A percentile compares a stretch with the other conserved stretches of the same genome.
phyloP scores from a whole-genome alignment of 2,113 vertebrate genomes.

The Sakesphorus luctuosus region DNA sequence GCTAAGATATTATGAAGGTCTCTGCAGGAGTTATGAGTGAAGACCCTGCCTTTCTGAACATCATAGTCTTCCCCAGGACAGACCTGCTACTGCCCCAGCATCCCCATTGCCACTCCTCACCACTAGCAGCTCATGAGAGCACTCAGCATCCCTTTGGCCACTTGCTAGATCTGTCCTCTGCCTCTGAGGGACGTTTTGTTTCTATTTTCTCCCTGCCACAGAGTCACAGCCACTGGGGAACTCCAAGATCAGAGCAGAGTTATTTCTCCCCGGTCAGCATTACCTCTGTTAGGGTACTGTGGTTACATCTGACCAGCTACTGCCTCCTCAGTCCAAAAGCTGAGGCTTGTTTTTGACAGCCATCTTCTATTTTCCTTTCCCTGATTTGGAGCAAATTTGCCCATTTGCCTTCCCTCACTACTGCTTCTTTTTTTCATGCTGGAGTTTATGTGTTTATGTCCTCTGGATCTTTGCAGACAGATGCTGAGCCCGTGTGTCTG shows the following conservation, averaged over 20 bases:
- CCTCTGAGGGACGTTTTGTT: background rate
- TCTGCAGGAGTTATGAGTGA: background rate
- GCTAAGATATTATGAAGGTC: background rate
- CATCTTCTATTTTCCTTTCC: background rate
- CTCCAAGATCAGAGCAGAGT: background rate
- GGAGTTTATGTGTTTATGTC: background rate
- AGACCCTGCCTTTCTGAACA: background rate
- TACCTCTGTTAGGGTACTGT: background rate
- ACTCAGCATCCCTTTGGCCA: background rate
- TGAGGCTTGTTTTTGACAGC: background rate
- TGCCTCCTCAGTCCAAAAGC: background rate
- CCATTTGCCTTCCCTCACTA: background rate
- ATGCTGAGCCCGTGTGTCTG: background rate
- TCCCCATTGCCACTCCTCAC: background rate
- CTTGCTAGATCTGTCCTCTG: background rate
- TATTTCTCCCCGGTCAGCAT: background rate
- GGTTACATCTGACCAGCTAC: background rate
- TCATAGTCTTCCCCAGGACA: background rate
- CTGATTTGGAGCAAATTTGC: background rate
- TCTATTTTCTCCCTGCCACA: background rate
- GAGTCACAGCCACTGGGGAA: background rate
- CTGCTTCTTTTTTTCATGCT: background rate
- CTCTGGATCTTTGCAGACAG: background rate
- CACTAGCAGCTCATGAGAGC: background rate
- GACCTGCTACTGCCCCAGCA: background rate